Evolutionary conservation across 53 echinoderm and acorn worm species (phyloP).

Genomic region (Antedon mediterranea): DNA sequence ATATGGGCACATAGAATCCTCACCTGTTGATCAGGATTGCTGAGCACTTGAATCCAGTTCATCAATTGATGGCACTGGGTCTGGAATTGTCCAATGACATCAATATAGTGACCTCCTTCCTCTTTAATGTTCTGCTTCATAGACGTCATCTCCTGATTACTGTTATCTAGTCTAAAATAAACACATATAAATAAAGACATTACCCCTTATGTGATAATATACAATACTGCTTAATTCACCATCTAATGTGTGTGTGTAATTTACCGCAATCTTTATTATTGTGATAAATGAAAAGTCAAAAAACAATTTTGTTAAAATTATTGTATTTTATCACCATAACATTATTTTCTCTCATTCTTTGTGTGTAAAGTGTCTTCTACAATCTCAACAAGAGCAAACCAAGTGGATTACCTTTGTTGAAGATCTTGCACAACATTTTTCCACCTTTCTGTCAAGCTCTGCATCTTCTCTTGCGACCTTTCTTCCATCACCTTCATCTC

Average conservation of each 20-base stretch:
- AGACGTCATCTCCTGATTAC: neutral
- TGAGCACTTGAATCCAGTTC: neutral
- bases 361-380: too few relatives aligned
- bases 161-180: neutral
- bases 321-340: too few relatives aligned
- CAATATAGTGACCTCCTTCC: neutral
- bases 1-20: too few relatives aligned
- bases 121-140: neutral
- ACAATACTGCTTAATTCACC: too few relatives aligned
- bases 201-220: too few relatives aligned
- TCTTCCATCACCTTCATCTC: slow-evolving; percentile 35
- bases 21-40: neutral
- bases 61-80: neutral
- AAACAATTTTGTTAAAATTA: too few relatives aligned
- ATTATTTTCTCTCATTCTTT: too few relatives aligned
- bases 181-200: neutral
- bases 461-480: slow-evolving; percentile 33
- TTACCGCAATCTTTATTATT: too few relatives aligned
- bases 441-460: slow-evolving; percentile 34
- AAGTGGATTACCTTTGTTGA: slow-evolving; percentile 39
- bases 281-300: too few relatives aligned
- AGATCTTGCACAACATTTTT: slow-evolving; percentile 45
- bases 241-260: too few relatives aligned
- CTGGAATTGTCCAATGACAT: neutral
- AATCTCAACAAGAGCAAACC: too few relatives aligned